phyloP scores from a whole-genome alignment of 2,797 vertebrate genomes.

The Chrysocyon brachyurus region DNA sequence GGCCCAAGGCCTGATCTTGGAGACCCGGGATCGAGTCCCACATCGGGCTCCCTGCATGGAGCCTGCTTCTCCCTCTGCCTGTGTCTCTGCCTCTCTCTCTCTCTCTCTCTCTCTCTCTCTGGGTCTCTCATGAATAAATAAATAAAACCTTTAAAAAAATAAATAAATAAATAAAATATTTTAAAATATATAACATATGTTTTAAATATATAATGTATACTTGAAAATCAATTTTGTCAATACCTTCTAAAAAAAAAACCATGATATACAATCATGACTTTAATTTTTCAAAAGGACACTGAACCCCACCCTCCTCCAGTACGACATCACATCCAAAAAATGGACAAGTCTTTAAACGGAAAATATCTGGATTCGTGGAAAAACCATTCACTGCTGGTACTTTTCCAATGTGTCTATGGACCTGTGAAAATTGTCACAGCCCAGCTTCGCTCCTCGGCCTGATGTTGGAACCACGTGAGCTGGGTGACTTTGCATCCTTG shows the following conservation, averaged over 20 bases:
- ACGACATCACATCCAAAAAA: neutral
- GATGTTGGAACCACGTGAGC: neutral
- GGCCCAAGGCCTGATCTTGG: too few species aligned
- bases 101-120: too few species aligned
- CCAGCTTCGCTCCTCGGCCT: neutral
- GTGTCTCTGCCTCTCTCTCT: too few species aligned
- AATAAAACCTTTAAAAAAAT: too few species aligned
- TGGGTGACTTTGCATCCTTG: neutral
- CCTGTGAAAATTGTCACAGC: neutral
- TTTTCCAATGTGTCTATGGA: neutral
- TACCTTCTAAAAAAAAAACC: slow-evolving; percentile 21
- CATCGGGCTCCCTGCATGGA: too few species aligned
- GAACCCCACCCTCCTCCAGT: neutral
- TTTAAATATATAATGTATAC: neutral
- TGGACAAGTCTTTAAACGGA: neutral
- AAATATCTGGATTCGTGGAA: neutral
- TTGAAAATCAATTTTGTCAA: slow-evolving; percentile 37
- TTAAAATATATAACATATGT: neutral
- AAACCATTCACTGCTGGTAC: neutral
- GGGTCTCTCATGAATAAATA: too few species aligned
- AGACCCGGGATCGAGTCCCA: too few species aligned
- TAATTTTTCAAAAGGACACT: slow-evolving; percentile 41
- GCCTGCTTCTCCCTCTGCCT: too few species aligned
- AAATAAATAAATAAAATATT: neutral
- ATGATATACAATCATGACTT: neutral